Percentiles rank a stretch among this genome's conserved stretches.
These are phyloP conservation scores for Archilochus colubris DNA, from an alignment of 2,113 vertebrate genomes.

Conservation along the genomic window DNA sequence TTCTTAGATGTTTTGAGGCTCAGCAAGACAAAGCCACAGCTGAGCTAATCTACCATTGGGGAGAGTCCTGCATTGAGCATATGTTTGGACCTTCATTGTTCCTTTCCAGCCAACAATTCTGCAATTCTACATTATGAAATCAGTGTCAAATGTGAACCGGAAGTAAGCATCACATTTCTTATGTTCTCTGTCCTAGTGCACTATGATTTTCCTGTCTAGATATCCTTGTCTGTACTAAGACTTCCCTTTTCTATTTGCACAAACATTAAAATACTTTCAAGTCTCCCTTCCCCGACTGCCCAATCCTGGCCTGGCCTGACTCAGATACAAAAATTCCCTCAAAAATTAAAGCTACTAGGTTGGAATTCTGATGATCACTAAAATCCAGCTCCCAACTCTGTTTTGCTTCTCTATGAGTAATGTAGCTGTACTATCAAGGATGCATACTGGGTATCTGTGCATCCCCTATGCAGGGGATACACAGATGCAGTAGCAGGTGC, in stretches of 20 bases:
- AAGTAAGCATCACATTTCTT: background rate
- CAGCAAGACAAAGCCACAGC: background rate
- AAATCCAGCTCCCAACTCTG: background rate
- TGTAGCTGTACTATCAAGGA: background rate
- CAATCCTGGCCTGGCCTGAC: background rate
- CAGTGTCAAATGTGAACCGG: background rate
- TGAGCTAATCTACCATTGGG: background rate
- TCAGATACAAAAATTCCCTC: background rate
- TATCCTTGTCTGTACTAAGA: background rate
- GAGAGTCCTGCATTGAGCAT: background rate
- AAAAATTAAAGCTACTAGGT: background rate
- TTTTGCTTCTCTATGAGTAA: background rate
- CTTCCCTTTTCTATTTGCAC: background rate
- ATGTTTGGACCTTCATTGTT: background rate
- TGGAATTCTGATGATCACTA: background rate
- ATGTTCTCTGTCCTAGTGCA: background rate
- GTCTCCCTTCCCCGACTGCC: background rate
- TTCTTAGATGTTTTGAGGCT: background rate
- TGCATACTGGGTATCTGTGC: background rate
- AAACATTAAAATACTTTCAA: background rate
- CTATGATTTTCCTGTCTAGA: background rate
- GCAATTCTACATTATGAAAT: conserved; percentile 50
- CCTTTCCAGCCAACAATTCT: background rate
- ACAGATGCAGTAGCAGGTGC: background rate
- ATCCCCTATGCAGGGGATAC: background rate